phyloP scores from a whole-genome alignment of 2,113 vertebrate species.

The Lophius piscatorius region DNA sequence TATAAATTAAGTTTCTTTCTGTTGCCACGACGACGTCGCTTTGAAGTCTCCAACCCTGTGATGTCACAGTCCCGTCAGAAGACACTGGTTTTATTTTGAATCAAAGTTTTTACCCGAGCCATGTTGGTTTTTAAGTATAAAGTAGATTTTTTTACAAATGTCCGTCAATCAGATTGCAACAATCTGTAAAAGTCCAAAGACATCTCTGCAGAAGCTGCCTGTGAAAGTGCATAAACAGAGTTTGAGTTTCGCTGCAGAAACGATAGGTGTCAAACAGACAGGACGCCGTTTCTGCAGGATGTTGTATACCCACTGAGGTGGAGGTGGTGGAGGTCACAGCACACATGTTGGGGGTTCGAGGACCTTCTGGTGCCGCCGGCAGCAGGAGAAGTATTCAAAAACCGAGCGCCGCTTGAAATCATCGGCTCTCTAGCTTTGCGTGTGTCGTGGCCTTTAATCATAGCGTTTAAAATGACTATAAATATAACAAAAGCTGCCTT shows the following conservation, averaged over 20 bases:
- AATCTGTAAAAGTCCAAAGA: too few relatives aligned
- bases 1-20: conserved; percentile 61
- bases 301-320: too few relatives aligned
- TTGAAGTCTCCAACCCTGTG: conserved; percentile 14
- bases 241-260: too few relatives aligned
- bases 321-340: too few relatives aligned
- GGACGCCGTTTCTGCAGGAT: too few relatives aligned
- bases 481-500: conserved; percentile 57
- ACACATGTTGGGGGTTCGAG: too few relatives aligned
- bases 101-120: conserved; percentile 77
- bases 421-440: conserved; percentile 34
- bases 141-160: conserved; percentile 61
- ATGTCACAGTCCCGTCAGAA: conserved; percentile 26
- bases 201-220: too few relatives aligned
- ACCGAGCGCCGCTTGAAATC: conserved; percentile 23
- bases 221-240: too few relatives aligned
- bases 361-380: too few relatives aligned
- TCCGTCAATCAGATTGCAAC: too few relatives aligned
- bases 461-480: conserved; percentile 46
- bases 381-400: conserved; percentile 12
- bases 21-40: conserved; percentile 28
- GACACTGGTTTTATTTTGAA: conserved; percentile 64
- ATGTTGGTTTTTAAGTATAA: conserved; percentile 72
- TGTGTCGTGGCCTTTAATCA: conserved; percentile 64
- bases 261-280: too few relatives aligned